Evolutionary conservation across 2,113 vertebrate species (phyloP).

Genomic region (Tachysurus vachellii): DNA sequence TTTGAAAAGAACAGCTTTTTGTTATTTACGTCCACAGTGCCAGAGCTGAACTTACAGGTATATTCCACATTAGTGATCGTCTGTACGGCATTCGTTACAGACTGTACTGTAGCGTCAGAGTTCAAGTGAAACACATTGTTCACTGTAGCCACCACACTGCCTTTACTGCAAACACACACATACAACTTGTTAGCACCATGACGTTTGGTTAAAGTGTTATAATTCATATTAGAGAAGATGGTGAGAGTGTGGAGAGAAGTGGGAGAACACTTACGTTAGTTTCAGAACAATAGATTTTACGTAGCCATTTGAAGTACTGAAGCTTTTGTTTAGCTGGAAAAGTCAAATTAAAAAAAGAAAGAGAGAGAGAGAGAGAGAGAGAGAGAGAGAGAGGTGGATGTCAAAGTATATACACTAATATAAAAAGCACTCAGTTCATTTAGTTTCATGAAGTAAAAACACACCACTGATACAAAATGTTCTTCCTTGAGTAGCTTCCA

Average conservation of each 20-base stretch:
- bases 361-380: neutral
- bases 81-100: conserved; percentile 29
- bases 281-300: conserved; percentile 57
- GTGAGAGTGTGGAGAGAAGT: neutral
- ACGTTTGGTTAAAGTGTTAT: neutral
- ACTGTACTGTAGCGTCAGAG: conserved; percentile 37
- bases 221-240: neutral
- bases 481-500: neutral
- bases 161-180: conserved; percentile 59
- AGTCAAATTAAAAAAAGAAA: neutral
- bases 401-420: too few species aligned
- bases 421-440: neutral
- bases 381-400: conserved; percentile 8
- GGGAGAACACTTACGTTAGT: conserved; percentile 62
- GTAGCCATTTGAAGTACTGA: conserved; percentile 56
- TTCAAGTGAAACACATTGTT: conserved; percentile 64
- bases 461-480: neutral
- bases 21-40: neutral
- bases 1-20: neutral
- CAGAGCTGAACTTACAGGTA: neutral
- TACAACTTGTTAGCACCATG: neutral
- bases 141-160: conserved; percentile 69
- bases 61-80: conserved; percentile 2
- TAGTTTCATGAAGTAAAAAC: neutral
- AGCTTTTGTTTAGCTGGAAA: conserved; percentile 56